Evolutionary conservation across 2,888 invertebrate species (phyloP), one percentile per base, ranked within the genome.

Genomic region (Yponomeuta plumbellus): DNA sequence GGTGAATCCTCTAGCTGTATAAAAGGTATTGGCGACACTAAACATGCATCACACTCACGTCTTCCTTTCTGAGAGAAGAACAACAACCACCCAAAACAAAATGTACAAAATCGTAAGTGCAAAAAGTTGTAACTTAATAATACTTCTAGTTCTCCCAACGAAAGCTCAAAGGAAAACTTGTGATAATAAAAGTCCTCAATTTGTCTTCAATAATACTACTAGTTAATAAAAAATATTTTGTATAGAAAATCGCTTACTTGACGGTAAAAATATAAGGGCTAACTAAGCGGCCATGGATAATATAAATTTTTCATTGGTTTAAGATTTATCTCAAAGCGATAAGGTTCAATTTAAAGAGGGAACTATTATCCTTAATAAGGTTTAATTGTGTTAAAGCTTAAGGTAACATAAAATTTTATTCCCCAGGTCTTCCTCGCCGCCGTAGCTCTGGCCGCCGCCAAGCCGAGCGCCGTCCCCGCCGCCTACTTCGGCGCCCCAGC

Each of bases 1-100:
- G 89, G 91, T 90, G 88, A 90, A 88, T 91, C 89, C 84, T 80
- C 76, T 73, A 76, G 72, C 76, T 72, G 85, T 91, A 91, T 91
- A 91, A 84, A 91, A 90, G 86, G 83, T 84, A 85, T 78, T 84
- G 86, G 81, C 81, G 74, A 75, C 78, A 74, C 80, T 79, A 75
- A 67, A 70, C 73, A 71, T 70, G 78, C 83, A 88, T 84, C 86
- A 86, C 81, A 84, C 74, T 79, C 75, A 76, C 78, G 81, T 84
- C 81, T 77, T 84, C 81, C 79, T 78, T 80, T 72, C 81, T 73
- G 75, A 78, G 77, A 78, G 78, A 83, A 74, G 74, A 22, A 64
- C 59, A 73, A 73, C 75, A 75, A 76, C 74, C 71, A 73, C 71
- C 69, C 68, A 69, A 52, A 74, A 65, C 78, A 85, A 80, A 74